These are phyloP conservation scores for Darwinula stevensoni DNA, from an alignment of 2,888 invertebrate species.

Conservation along the genomic window DNA sequence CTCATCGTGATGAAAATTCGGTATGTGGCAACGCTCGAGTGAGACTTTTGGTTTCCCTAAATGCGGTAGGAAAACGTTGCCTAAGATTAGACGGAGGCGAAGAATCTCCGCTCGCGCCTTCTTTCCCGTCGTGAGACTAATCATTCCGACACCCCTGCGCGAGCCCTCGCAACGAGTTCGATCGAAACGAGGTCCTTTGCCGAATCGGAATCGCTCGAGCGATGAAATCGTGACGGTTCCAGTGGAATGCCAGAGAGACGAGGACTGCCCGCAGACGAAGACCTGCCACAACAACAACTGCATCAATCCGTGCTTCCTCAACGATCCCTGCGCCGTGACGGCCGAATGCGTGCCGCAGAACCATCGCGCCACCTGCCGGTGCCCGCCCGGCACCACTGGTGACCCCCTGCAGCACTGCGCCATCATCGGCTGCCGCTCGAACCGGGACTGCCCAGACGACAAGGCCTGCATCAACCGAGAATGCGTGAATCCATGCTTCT, in stretches of 20 bases:
- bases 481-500: slow-evolving; percentile 47
- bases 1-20: no score
- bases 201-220: no score
- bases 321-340: slow-evolving; percentile 49
- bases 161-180: no score
- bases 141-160: no score
- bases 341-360: slow-evolving; percentile 51
- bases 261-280: slow-evolving; percentile 44
- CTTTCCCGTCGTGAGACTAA: no score
- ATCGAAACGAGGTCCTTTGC: no score
- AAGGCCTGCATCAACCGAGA: slow-evolving; percentile 48
- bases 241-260: slow-evolving; percentile 22
- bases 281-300: slow-evolving; percentile 49
- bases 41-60: no score
- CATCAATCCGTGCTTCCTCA: slow-evolving; percentile 45
- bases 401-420: slow-evolving; percentile 6
- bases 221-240: no score
- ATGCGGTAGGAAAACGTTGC: no score
- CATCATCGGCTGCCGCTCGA: slow-evolving; percentile 34
- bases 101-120: no score
- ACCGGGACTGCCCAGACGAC: slow-evolving; percentile 44
- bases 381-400: slow-evolving; percentile 34
- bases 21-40: no score
- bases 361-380: slow-evolving; percentile 29
- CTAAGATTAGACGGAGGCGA: no score